Conservation (phyloP, 1,140 invertebrate genomes). For the Scaptomyza montana region DNA sequence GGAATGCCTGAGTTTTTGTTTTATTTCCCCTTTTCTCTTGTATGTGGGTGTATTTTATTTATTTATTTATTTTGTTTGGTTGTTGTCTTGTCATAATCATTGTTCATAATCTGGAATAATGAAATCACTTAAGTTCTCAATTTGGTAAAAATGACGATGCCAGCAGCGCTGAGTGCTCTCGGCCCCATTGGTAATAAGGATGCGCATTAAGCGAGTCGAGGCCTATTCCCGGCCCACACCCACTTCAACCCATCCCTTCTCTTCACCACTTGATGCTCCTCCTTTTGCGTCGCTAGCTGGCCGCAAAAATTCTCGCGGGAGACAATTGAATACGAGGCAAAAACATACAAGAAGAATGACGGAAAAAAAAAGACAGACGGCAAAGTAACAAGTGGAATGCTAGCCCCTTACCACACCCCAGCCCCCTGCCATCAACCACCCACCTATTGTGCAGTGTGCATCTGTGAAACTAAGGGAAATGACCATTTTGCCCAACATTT, state of each 20-base stretch:
- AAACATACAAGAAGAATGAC: conserved; percentile 19
- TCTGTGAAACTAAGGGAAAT: conserved; percentile 63
- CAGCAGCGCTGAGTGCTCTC: conserved; percentile 48
- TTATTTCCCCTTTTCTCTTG: background rate
- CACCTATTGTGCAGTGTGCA: conserved; percentile 24
- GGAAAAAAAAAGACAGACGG: background rate
- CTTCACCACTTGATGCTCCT: background rate
- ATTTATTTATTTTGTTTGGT: background rate
- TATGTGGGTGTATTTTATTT: background rate
- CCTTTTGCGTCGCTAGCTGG: conserved; percentile 2
- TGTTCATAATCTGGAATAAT: conserved; percentile 81
- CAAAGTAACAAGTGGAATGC: conserved; percentile 56
- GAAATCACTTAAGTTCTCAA: conserved; percentile 82
- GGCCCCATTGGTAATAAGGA: conserved; percentile 76
- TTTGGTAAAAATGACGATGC: conserved; percentile 61
- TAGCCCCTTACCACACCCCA: background rate
- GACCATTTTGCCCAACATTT: conserved; percentile 71
- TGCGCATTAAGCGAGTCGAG: conserved; percentile 68
- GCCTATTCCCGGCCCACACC: background rate
- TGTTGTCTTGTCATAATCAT: conserved; percentile 62
- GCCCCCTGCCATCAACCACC: background rate
- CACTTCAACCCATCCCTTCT: background rate
- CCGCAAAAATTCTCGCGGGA: conserved; percentile 67
- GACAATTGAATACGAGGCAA: conserved; percentile 73
- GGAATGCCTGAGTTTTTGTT: background rate